A percentile compares a stretch with the other conserved stretches of the same genome.
Evolutionary conservation across 2,797 vertebrate species (phyloP).

Genomic region (Mormyrus proboscirostris): DNA sequence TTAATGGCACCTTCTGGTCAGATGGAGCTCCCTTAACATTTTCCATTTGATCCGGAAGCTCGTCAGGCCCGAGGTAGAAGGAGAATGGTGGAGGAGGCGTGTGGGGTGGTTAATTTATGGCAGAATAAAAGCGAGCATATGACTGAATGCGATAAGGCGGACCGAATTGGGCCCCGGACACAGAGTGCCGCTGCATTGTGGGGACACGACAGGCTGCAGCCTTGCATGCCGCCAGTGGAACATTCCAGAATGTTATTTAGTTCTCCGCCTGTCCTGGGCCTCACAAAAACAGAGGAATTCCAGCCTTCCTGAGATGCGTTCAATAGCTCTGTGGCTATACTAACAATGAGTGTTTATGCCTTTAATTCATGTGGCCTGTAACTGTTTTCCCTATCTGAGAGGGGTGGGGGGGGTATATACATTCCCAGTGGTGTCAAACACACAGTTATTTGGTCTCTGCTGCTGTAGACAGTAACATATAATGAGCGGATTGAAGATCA

Average conservation of each 20-base stretch:
- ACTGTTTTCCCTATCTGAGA: conserved; percentile 14
- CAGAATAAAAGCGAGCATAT: not conserved
- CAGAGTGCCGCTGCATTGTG: conserved; percentile 28
- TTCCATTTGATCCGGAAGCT: not conserved
- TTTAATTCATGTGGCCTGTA: conserved; percentile 32
- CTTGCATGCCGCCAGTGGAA: conserved; percentile 25
- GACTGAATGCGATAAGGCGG: not conserved
- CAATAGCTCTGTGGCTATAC: conserved; percentile 34
- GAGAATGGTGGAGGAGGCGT: not conserved
- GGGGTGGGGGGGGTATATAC: not conserved
- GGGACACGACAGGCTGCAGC: conserved; percentile 33
- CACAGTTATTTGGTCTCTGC: not conserved
- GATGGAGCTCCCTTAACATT: not conserved
- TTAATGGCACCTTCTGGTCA: not conserved
- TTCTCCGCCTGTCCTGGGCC: conserved; percentile 33
- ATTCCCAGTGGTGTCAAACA: conserved; percentile 13
- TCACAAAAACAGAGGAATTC: conserved; percentile 44
- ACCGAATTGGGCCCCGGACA: not conserved
- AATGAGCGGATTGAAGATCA: not conserved
- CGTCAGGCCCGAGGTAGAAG: not conserved
- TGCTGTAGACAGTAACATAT: conserved; percentile 2
- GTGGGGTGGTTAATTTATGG: not conserved
- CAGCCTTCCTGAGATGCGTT: conserved; percentile 33
- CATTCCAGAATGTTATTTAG: conserved; percentile 38
- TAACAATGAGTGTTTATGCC: conserved; percentile 36